These are phyloP conservation scores for Canis aureus DNA, from an alignment of 2,113 vertebrate species.

Conservation along the genomic window DNA sequence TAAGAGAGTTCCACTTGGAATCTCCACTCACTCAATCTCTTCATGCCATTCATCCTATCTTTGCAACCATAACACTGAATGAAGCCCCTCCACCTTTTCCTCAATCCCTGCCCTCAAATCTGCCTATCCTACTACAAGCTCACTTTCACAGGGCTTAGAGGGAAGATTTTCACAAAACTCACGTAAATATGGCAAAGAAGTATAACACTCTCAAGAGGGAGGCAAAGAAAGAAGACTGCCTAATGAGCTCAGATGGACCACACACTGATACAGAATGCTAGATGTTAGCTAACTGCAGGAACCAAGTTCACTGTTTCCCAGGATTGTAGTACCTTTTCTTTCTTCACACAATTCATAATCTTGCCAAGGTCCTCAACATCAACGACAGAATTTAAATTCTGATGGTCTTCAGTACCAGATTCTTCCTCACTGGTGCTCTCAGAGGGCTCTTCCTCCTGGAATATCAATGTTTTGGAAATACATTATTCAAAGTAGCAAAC, in stretches of 20 bases:
- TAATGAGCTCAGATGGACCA: neutral
- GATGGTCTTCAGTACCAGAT: constrained; percentile 77
- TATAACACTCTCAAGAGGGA: neutral
- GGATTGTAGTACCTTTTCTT: constrained; percentile 89
- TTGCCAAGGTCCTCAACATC: constrained; percentile 96
- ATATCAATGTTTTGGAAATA: neutral
- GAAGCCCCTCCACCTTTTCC: neutral
- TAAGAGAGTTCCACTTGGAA: neutral
- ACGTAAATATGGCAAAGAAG: neutral
- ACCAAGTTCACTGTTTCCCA: neutral
- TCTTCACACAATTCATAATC: constrained; percentile 90
- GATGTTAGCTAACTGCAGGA: neutral
- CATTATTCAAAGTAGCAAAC: neutral
- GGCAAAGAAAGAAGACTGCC: constrained; percentile 26
- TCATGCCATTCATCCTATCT: neutral
- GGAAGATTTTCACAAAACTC: neutral
- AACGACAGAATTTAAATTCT: constrained; percentile 82
- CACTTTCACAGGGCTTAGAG: neutral
- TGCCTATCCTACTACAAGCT: neutral
- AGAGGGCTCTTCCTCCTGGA: constrained; percentile 86
- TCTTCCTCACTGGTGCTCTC: constrained; percentile 94
- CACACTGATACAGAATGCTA: neutral
- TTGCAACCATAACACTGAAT: neutral
- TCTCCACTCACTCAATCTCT: neutral
- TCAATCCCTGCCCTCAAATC: neutral